Conservation (phyloP, 2,888 invertebrate species). For the Leptopilina drosophilae region DNA sequence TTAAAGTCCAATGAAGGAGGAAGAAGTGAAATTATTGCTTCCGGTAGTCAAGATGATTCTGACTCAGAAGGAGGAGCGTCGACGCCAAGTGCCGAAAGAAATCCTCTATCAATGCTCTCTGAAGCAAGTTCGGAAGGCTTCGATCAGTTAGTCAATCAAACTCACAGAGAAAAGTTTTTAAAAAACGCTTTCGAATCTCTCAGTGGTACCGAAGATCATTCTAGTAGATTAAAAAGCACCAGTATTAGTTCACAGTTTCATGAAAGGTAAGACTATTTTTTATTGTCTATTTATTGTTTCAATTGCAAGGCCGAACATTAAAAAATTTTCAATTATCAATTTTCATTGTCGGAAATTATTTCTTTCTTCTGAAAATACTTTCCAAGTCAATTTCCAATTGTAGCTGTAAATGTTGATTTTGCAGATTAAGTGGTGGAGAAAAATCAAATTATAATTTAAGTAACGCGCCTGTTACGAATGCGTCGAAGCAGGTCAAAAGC, state of each 20-base stretch:
- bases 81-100: constrained; percentile 89
- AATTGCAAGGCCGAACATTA: no score
- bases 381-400: constrained; percentile 4
- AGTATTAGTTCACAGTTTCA: constrained; percentile 77
- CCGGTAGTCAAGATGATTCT: constrained; percentile 85
- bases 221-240: constrained; percentile 67
- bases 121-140: constrained; percentile 85
- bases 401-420: constrained; percentile 22
- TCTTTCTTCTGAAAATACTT: not conserved
- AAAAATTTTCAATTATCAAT: no score
- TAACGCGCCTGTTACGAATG: constrained; percentile 79
- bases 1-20: constrained; percentile 68
- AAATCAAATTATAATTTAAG: constrained; percentile 74
- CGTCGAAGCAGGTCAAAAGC: constrained; percentile 79
- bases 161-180: constrained; percentile 80
- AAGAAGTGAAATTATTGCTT: constrained; percentile 73
- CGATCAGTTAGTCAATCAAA: constrained; percentile 79
- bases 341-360: no score
- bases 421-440: constrained; percentile 61
- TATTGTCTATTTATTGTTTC: not conserved
- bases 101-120: constrained; percentile 84
- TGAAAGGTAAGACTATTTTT: constrained; percentile 65
- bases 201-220: constrained; percentile 81
- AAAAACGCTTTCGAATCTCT: constrained; percentile 85
- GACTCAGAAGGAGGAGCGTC: constrained; percentile 82